Conservation (phyloP, 1,140 invertebrate genomes). For the Musca vetustissima region DNA sequence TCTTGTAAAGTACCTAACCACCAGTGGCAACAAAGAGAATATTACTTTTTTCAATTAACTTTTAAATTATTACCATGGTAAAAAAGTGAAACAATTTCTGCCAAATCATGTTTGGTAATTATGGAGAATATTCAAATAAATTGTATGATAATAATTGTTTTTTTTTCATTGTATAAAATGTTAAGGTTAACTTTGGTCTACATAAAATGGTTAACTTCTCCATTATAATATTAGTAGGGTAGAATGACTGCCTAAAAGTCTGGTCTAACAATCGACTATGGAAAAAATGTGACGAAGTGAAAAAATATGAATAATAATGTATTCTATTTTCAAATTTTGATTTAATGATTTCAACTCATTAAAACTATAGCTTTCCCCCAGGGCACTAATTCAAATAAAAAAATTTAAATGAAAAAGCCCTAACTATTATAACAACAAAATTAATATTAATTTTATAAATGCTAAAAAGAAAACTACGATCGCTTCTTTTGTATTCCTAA, state of each 20-base stretch:
- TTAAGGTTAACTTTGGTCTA: too few relatives aligned
- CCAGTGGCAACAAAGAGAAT: not conserved
- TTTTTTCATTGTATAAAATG: too few relatives aligned
- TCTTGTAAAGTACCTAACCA: too few relatives aligned
- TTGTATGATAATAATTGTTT: not conserved
- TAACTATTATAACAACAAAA: slow-evolving; percentile 1
- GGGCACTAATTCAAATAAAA: not conserved
- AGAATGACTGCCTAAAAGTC: too few relatives aligned
- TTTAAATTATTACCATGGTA: not conserved
- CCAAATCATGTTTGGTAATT: slow-evolving; percentile 15
- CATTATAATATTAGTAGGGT: too few relatives aligned
- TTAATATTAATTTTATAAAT: slow-evolving; percentile 13
- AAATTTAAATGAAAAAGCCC: too few relatives aligned
- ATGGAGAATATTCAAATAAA: not conserved
- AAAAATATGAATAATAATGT: not conserved
- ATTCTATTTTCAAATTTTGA: not conserved
- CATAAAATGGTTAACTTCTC: too few relatives aligned
- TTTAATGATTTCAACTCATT: too few relatives aligned
- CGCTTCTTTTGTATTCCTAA: not conserved
- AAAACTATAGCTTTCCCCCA: too few relatives aligned
- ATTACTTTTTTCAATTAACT: slow-evolving; percentile 18
- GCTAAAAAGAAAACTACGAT: not conserved
- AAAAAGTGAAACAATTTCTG: not conserved
- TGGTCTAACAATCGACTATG: too few relatives aligned
- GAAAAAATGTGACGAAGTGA: slow-evolving; percentile 8